These are phyloP conservation scores for Poeciliopsis turneri DNA, from an alignment of 2,797 vertebrate species.

Conservation along the genomic window DNA sequence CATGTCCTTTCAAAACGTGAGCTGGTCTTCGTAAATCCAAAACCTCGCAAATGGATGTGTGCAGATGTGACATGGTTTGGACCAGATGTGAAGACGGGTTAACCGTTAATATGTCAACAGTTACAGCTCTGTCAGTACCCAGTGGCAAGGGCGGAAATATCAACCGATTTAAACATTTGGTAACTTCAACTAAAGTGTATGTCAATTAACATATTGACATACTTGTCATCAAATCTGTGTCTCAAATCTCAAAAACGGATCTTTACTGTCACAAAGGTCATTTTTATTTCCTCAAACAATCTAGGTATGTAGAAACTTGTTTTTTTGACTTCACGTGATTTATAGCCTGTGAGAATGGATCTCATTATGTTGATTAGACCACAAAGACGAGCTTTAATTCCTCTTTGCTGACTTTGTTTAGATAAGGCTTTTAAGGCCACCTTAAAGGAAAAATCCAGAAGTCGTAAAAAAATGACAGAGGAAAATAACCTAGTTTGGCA, in stretches of 20 bases:
- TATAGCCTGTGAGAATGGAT: neutral
- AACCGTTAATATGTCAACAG: neutral
- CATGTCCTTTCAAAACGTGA: neutral
- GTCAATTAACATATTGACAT: neutral
- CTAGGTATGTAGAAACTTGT: neutral
- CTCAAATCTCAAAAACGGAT: neutral
- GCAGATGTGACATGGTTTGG: neutral
- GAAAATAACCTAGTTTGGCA: neutral
- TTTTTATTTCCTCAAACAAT: neutral
- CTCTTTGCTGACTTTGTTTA: slow-evolving; percentile 11
- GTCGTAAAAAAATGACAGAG: neutral
- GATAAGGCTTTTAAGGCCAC: neutral
- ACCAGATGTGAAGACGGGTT: neutral
- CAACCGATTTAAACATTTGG: neutral
- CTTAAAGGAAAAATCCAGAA: slow-evolving; percentile 1
- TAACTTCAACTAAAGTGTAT: neutral
- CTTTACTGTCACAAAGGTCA: neutral
- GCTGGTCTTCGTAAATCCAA: neutral
- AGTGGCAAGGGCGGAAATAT: neutral
- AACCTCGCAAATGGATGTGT: neutral
- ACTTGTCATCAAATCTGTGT: neutral
- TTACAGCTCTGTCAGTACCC: neutral
- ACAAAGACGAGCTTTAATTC: neutral
- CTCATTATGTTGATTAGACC: slow-evolving; percentile 1
- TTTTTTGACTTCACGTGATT: neutral